Conservation (phyloP, 1,140 invertebrate species). For the Brachionus manjavacas region DNA sequence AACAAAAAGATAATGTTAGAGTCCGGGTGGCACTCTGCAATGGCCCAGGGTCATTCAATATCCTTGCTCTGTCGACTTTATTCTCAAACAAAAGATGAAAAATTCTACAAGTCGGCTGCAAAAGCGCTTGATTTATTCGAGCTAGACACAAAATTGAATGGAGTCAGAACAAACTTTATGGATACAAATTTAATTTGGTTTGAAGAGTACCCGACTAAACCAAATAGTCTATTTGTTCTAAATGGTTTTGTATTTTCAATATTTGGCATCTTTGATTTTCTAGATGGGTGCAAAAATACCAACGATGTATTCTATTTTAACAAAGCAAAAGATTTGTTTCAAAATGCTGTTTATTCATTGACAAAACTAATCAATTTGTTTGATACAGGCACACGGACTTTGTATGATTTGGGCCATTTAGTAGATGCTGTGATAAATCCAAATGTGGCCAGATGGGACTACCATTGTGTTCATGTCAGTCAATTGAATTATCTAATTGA, state of each 20-base stretch:
- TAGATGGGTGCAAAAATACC: constrained; percentile 42
- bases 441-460: constrained; percentile 84
- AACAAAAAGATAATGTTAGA: constrained; percentile 69
- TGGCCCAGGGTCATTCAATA: constrained; percentile 94
- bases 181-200: constrained; percentile 78
- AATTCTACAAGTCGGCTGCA: constrained; percentile 74
- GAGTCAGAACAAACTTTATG: constrained; percentile 77
- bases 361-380: constrained; percentile 83
- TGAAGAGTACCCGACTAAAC: constrained; percentile 95
- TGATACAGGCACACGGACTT: constrained; percentile 90
- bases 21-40: constrained; percentile 90
- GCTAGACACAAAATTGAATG: constrained; percentile 65
- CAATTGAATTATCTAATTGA: constrained; percentile 82
- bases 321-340: constrained; percentile 64
- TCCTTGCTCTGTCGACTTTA: constrained; percentile 84
- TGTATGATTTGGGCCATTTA: constrained; percentile 90
- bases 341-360: constrained; percentile 78
- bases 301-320: not conserved
- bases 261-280: constrained; percentile 85
- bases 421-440: constrained; percentile 75
- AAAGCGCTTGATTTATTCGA: constrained; percentile 75
- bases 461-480: constrained; percentile 95
- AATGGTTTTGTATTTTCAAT: constrained; percentile 98
- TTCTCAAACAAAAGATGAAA: constrained; percentile 68
- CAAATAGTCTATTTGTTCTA: constrained; percentile 80